These are phyloP conservation scores for Notothenia coriiceps DNA, from an alignment of 2,113 vertebrate species.

Conservation along the genomic window DNA sequence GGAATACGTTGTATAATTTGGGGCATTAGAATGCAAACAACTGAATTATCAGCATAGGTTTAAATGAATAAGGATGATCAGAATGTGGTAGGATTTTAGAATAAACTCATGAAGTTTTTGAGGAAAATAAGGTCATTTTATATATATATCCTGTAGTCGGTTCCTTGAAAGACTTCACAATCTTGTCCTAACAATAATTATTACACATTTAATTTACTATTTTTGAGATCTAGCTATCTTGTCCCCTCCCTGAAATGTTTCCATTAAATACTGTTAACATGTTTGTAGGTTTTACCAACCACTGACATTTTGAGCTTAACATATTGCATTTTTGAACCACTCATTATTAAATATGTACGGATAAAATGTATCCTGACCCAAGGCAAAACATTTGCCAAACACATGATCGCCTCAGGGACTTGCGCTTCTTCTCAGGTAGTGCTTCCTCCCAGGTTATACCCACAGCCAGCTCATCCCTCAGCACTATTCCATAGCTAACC, in stretches of 20 bases:
- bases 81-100: conserved; percentile 42
- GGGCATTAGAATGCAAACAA: neutral
- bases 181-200: conserved; percentile 27
- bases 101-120: conserved; percentile 17
- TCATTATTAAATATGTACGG: conserved; percentile 1
- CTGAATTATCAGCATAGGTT: conserved; percentile 15
- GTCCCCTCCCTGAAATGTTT: neutral
- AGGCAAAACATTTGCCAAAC: conserved; percentile 14
- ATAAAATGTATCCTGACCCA: conserved; percentile 3
- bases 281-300: neutral
- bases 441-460: neutral
- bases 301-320: conserved; percentile 1
- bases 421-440: conserved; percentile 10
- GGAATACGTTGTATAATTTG: neutral
- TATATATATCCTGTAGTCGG: conserved; percentile 13
- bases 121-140: conserved; percentile 25
- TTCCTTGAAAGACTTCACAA: conserved; percentile 4
- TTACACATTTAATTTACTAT: neutral
- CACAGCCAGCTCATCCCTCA: neutral
- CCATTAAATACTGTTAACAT: conserved; percentile 2
- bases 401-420: conserved; percentile 4
- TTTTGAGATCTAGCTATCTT: neutral
- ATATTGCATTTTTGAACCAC: conserved; percentile 5
- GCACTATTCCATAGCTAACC: conserved; percentile 2
- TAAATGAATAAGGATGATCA: conserved; percentile 30